phyloP scores from a whole-genome alignment of 2,113 vertebrate species.

The Caranx melampygus region DNA sequence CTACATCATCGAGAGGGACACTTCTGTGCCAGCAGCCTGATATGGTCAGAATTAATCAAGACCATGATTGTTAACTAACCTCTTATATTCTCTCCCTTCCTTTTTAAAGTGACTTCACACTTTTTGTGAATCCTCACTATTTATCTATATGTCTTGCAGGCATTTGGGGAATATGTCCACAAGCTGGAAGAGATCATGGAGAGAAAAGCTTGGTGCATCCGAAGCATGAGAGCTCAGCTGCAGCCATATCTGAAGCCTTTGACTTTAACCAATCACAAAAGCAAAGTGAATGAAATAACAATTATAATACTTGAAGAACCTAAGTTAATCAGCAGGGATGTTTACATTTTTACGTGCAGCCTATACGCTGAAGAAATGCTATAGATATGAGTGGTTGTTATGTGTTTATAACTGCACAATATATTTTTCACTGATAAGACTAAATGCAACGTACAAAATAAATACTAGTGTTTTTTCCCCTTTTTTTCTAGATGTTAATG shows the following conservation, averaged over 20 bases:
- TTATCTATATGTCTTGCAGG: conserved; percentile 74
- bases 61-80: neutral
- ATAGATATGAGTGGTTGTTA: neutral
- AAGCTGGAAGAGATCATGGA: conserved; percentile 87
- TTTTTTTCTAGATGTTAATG: neutral
- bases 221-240: conserved; percentile 83
- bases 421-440: neutral
- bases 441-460: neutral
- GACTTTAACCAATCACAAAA: conserved; percentile 4
- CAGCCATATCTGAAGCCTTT: conserved; percentile 74
- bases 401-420: neutral
- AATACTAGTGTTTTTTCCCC: neutral
- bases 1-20: conserved; percentile 84
- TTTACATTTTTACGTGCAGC: neutral
- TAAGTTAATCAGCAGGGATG: neutral
- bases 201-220: conserved; percentile 85
- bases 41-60: conserved; percentile 79
- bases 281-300: conserved; percentile 9
- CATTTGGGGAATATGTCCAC: conserved; percentile 86
- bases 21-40: conserved; percentile 84
- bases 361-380: neutral
- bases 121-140: neutral
- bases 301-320: conserved; percentile 25
- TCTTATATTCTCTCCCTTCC: neutral
- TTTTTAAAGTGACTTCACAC: neutral